A percentile compares a stretch with the other conserved stretches of the same genome.
Evolutionary conservation across 1,140 invertebrate genomes (phyloP).

Genomic region (Micrasema longulum): DNA sequence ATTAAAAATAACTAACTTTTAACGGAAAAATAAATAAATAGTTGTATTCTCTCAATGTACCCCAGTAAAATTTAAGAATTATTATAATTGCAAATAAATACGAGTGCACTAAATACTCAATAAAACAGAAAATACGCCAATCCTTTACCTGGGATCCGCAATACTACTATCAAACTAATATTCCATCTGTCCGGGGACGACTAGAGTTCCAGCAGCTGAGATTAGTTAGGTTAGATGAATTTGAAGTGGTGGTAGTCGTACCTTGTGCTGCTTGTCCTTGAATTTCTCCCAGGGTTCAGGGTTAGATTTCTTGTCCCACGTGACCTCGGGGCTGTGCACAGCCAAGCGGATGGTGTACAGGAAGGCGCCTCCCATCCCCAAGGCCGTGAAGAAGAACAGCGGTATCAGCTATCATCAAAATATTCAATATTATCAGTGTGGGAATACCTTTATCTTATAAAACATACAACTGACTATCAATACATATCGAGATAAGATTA

Average conservation of each 20-base stretch:
- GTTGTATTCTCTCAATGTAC: too few species aligned
- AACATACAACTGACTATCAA: too few species aligned
- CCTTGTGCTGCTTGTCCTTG: constrained; percentile 85
- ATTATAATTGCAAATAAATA: too few species aligned
- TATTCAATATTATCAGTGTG: too few species aligned
- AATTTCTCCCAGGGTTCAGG: constrained; percentile 86
- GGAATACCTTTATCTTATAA: too few species aligned
- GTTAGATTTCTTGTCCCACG: constrained; percentile 78
- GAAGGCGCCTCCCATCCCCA: constrained; percentile 71
- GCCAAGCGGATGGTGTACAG: constrained; percentile 78
- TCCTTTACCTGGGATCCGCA: not conserved
- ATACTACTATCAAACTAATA: not conserved
- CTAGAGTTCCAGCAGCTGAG: not conserved
- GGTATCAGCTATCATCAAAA: constrained; percentile 77
- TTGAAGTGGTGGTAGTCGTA: too few species aligned
- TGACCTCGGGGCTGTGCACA: constrained; percentile 81
- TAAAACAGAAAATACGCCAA: too few species aligned
- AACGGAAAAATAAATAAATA: too few species aligned
- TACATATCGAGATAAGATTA: too few species aligned
- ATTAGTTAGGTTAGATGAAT: not conserved
- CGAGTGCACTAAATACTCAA: too few species aligned
- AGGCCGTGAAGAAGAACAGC: constrained; percentile 77
- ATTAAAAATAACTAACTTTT: too few species aligned
- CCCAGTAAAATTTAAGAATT: too few species aligned
- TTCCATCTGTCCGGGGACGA: not conserved